phyloP scores from a whole-genome alignment of 2,113 vertebrate species.

The Ictalurus punctatus region DNA sequence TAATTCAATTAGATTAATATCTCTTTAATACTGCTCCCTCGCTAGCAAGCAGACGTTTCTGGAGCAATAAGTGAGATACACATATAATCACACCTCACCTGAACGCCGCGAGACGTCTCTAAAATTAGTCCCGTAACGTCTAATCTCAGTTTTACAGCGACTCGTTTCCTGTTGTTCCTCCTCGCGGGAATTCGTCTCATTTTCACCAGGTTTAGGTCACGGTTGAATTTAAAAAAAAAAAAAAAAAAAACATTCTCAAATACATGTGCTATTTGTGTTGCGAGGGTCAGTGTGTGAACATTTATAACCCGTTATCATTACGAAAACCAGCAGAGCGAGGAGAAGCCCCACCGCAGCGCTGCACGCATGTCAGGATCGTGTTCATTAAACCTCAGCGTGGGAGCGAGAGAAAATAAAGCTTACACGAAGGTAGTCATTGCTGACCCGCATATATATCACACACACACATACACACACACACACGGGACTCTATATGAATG shows the following conservation, averaged over 20 bases:
- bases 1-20: conserved; percentile 16
- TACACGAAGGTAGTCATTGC: conserved; percentile 65
- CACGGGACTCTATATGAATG: conserved; percentile 65
- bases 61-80: neutral
- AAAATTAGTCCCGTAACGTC: conserved; percentile 17
- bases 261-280: conserved; percentile 50
- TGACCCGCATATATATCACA: conserved; percentile 62
- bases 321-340: conserved; percentile 58
- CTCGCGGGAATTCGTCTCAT: conserved; percentile 23
- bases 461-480: conserved; percentile 67
- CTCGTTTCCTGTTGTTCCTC: conserved; percentile 24
- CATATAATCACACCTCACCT: conserved; percentile 35
- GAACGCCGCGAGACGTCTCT: conserved; percentile 9
- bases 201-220: conserved; percentile 13
- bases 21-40: conserved; percentile 20
- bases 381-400: conserved; percentile 69
- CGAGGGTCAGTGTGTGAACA: conserved; percentile 38
- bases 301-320: conserved; percentile 63
- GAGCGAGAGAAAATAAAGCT: conserved; percentile 60
- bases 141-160: conserved; percentile 12
- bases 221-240: conserved; percentile 12
- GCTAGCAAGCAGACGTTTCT: neutral
- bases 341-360: conserved; percentile 47
- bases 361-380: conserved; percentile 71
- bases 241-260: conserved; percentile 31